These are phyloP conservation scores for Platycheirus rosarum DNA, from an alignment of 2,888 invertebrate genomes.

Conservation along the genomic window DNA sequence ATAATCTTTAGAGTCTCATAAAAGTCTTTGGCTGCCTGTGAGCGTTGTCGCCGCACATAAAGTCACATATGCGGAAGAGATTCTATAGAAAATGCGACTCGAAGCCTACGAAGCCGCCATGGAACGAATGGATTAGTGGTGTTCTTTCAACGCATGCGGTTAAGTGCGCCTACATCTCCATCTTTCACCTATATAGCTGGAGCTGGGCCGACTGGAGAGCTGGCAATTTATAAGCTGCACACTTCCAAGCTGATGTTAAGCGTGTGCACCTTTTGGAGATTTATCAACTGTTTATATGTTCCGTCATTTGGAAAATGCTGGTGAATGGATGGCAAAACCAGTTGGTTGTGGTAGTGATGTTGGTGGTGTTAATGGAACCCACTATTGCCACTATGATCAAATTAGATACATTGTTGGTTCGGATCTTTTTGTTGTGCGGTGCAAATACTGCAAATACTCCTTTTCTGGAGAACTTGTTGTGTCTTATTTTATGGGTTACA, in stretches of 20 bases:
- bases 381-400: slow-evolving; percentile 28
- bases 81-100: slow-evolving; percentile 28
- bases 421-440: slow-evolving; percentile 16
- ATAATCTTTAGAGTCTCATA: slow-evolving; percentile 73
- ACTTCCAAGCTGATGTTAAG: slow-evolving; percentile 36
- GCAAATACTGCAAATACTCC: not conserved
- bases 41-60: slow-evolving; percentile 38
- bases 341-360: slow-evolving; percentile 9
- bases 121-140: slow-evolving; percentile 71
- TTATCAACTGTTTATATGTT: slow-evolving; percentile 65
- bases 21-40: slow-evolving; percentile 62
- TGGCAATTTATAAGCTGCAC: slow-evolving; percentile 53
- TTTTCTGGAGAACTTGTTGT: slow-evolving; percentile 23
- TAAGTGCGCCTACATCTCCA: slow-evolving; percentile 67
- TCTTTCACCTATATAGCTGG: slow-evolving; percentile 8
- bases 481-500: slow-evolving; percentile 50
- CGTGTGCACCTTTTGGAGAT: slow-evolving; percentile 63
- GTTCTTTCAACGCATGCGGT: slow-evolving; percentile 72
- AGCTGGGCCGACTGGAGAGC: not conserved
- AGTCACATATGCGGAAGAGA: slow-evolving; percentile 73
- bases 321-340: slow-evolving; percentile 41
- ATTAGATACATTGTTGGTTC: slow-evolving; percentile 3
- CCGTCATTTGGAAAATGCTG: slow-evolving; percentile 47
- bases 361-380: slow-evolving; percentile 29
- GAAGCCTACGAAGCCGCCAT: slow-evolving; percentile 16